Evolutionary conservation across 1,140 invertebrate genomes (phyloP).

Genomic region (Nilaparvata lugens): DNA sequence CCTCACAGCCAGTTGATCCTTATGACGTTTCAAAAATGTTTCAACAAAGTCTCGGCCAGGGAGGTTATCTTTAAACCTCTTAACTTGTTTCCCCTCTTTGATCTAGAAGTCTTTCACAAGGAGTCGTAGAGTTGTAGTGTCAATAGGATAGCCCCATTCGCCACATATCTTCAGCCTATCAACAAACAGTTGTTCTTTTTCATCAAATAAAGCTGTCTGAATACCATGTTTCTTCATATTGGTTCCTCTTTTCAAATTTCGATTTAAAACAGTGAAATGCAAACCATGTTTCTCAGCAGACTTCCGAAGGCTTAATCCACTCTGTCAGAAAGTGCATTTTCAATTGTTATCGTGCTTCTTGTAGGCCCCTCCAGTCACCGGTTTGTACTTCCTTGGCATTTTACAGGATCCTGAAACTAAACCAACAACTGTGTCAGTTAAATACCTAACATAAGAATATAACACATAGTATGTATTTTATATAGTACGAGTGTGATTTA

Average conservation of each 20-base stretch:
- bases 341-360: slow-evolving; percentile 9
- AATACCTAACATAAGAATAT: slow-evolving; percentile 1
- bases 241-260: slow-evolving; percentile 5
- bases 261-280: background rate
- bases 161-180: background rate
- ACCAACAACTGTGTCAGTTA: slow-evolving; percentile 2
- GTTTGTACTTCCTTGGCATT: slow-evolving; percentile 16
- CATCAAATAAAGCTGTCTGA: slow-evolving; percentile 14
- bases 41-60: slow-evolving; percentile 5
- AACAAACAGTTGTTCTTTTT: slow-evolving; percentile 9
- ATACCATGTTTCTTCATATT: background rate
- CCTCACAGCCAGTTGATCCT: slow-evolving; percentile 3
- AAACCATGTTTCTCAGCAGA: slow-evolving; percentile 15
- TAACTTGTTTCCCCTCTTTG: slow-evolving; percentile 6
- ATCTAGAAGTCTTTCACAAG: slow-evolving; percentile 13
- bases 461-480: slow-evolving; percentile 14
- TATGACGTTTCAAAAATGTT: slow-evolving; percentile 14
- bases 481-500: too few species aligned
- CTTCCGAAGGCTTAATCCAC: slow-evolving; percentile 6
- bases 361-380: slow-evolving; percentile 5
- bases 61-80: slow-evolving; percentile 8
- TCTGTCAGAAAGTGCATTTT: slow-evolving; percentile 14
- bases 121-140: slow-evolving; percentile 1
- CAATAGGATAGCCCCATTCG: slow-evolving; percentile 15
- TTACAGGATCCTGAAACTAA: slow-evolving; percentile 4